Evolutionary conservation across 2,888 invertebrate species (phyloP).

Genomic region (Lochmaea capreae): DNA sequence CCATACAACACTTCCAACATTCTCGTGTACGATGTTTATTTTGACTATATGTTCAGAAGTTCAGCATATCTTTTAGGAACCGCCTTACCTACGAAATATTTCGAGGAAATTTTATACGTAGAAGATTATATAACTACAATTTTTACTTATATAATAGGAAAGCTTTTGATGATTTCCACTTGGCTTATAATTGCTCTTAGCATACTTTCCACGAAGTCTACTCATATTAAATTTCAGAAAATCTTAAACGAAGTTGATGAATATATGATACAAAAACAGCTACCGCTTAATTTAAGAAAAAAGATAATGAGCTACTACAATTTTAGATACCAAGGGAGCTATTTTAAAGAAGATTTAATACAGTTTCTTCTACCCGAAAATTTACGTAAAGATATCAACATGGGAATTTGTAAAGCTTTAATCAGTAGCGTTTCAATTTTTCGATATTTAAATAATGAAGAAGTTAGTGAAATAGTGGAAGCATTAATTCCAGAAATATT

Average conservation of each 20-base stretch:
- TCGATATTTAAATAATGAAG: slow-evolving; percentile 65
- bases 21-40: background rate
- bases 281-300: slow-evolving; percentile 60
- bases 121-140: slow-evolving; percentile 40
- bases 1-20: slow-evolving; percentile 10
- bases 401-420: slow-evolving; percentile 69
- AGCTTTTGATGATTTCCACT: slow-evolving; percentile 38
- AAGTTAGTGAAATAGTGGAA: slow-evolving; percentile 69
- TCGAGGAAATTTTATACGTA: background rate
- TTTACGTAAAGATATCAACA: slow-evolving; percentile 57
- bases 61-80: slow-evolving; percentile 5
- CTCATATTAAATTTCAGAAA: slow-evolving; percentile 63
- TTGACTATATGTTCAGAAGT: slow-evolving; percentile 3
- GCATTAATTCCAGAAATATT: slow-evolving; percentile 70
- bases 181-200: slow-evolving; percentile 42
- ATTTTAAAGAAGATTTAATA: slow-evolving; percentile 64
- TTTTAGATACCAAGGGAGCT: slow-evolving; percentile 63
- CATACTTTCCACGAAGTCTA: slow-evolving; percentile 49
- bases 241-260: slow-evolving; percentile 63
- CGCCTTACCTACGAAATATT: background rate
- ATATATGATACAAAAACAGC: slow-evolving; percentile 63
- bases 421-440: slow-evolving; percentile 71
- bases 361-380: slow-evolving; percentile 20
- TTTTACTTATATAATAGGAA: slow-evolving; percentile 44
- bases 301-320: slow-evolving; percentile 62